Base-by-base conservation (phyloP, 23 tunicate genomes). In the Botrylloides violaceus region DNA sequence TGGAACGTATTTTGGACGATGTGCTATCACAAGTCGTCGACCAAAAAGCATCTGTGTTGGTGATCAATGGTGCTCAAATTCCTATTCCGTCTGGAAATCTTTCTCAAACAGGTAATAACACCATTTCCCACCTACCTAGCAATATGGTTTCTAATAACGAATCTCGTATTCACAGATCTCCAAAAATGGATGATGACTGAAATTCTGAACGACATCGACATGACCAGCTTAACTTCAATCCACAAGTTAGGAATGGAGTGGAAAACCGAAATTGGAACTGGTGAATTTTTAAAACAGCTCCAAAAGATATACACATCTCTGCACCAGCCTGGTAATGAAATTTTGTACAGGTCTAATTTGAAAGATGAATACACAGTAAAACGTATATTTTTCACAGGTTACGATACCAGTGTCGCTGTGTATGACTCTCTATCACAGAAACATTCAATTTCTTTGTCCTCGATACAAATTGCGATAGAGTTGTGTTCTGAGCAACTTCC, bases 401-500 rank as follows among this genome's bases (percentile, higher is more conserved):
- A 80, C 70, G 95, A 87, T 55, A 81, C 95, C 22, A 80, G 71
- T 37, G 48, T 81, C 19, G 79, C 79, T 1, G 30, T 43, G 49
- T 21, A 66, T 21, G 35, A 34, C 3, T 57, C 56, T 7, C 29
- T 26, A 4, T 33, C 26, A 37, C 58, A 68, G 3, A 24, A 5
- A 35, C 74, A 55, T 48, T 31, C 77, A 0, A 18, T 88, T 66
- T 49, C 88, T 5, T 34, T 88, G 61, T 20, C 72, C 32, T 26
- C 64, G 33, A 65, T 88, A 20, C 97, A 90, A 62, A 71, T 71
- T 6, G 80, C 81, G 29, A 49, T 90, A 25, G 97, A 90, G 39
- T 34, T 79, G 50, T 90, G 97, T 57, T 66, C 75, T 20, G 97
- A 90, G 61, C 74, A 75, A 39, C 71, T 90, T 3, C 97, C 97